These are phyloP conservation scores for Tautogolabrus adspersus DNA, from an alignment of 2,113 vertebrate genomes.

Conservation along the genomic window DNA sequence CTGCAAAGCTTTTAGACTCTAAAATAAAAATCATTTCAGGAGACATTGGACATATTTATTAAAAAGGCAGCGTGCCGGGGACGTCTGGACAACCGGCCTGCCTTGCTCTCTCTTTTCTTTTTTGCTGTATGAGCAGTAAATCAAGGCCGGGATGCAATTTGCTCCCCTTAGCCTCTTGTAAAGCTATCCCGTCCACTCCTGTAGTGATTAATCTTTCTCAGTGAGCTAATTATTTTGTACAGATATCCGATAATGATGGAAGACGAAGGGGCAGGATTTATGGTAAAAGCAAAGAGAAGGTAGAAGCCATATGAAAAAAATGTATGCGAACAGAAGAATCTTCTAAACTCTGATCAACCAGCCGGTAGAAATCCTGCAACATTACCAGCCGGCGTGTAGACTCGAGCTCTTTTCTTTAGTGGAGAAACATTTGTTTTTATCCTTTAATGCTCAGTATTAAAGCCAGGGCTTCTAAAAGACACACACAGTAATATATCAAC, in stretches of 20 bases:
- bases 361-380: conserved; percentile 2
- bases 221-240: conserved; percentile 88
- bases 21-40: conserved; percentile 33
- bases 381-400: conserved; percentile 11
- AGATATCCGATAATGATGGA: conserved; percentile 88
- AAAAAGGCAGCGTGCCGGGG: conserved; percentile 56
- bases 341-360: conserved; percentile 27
- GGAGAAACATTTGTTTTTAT: background rate
- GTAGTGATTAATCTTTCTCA: conserved; percentile 84
- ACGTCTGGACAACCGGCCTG: conserved; percentile 42
- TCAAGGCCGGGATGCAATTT: conserved; percentile 83
- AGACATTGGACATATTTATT: conserved; percentile 75
- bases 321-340: background rate
- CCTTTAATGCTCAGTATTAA: background rate
- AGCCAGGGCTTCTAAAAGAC: background rate
- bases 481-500: background rate
- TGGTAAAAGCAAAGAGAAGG: conserved; percentile 78
- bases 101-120: conserved; percentile 49
- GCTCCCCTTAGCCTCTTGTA: conserved; percentile 86
- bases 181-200: conserved; percentile 85
- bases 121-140: conserved; percentile 79
- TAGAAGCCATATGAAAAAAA: conserved; percentile 69
- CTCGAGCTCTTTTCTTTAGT: conserved; percentile 16
- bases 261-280: conserved; percentile 82
- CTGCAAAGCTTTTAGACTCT: conserved; percentile 32